Base-by-base conservation (phyloP, 30 jellyfish, hydroid and myxozoan species). In the Cassiopea xamachana region DNA sequence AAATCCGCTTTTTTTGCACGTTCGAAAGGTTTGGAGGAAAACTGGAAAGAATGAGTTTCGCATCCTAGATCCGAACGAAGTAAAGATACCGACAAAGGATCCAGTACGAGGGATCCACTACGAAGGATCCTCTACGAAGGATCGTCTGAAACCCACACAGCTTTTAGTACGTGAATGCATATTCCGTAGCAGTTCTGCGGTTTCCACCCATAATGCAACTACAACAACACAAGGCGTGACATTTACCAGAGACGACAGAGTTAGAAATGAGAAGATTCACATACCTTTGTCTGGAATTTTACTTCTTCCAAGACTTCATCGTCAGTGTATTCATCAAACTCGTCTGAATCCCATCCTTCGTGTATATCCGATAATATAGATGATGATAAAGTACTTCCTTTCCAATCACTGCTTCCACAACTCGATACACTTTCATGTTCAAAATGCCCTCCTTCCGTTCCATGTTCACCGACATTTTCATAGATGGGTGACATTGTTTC, bases 321-420 rank as follows among this genome's bases (percentile, higher is more conserved):
- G 72, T 90, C 98, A 14, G 92, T 77, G 43, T 15, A 68, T 17
- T 96, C 81, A 44, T 96, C 99, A 83, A 92, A 86, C 73, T 96
- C 99, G 58, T 96, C 99, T 9, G 98, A 83, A 73, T 96, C 98
- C 98, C 98, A 96, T 7, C 96, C 97, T 72, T 90, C 98, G 50
- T 48, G 77, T 48, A 75, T 10, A 60, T 90, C 93, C 2, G 91
- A 81, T 10, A 46, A 69, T 12, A 7, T 15, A 2, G 92, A 80
- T 18, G 72, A 48, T 8, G 90, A 19, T 44, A 77, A 48, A 18
- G 89, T 50, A 47, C 81, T 50, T 7, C 46, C 50, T 7, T 55
- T 55, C 19, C 82, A 46, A 55, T 70, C 75, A 19, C 46, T 47
- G 68, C 96, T 60, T 7, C 2, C 10, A 3, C 27, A 68, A 44